Evolutionary conservation across 2,797 vertebrate genomes (phyloP).

Genomic region (Rhodeus uyekii): DNA sequence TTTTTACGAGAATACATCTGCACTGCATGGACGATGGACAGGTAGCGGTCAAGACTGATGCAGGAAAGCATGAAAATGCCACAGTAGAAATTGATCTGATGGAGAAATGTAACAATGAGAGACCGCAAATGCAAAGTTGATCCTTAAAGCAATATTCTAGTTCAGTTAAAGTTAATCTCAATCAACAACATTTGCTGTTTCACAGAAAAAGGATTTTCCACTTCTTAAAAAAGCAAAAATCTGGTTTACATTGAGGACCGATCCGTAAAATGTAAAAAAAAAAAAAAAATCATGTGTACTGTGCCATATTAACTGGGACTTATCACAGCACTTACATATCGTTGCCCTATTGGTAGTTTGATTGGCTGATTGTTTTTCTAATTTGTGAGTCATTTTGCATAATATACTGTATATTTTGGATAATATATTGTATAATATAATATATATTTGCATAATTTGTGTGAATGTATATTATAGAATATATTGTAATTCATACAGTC

Average conservation of each 20-base stretch:
- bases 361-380: neutral
- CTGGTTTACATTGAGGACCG: neutral
- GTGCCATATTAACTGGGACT: too few species aligned
- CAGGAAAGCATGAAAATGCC: constrained; percentile 91
- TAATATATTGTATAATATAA: too few species aligned
- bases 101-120: neutral
- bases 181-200: neutral
- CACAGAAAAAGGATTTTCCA: too few species aligned
- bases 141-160: neutral
- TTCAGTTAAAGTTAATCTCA: neutral
- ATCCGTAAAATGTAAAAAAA: neutral
- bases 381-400: too few species aligned
- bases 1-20: constrained; percentile 88
- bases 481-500: neutral
- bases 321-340: too few species aligned
- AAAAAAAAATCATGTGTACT: too few species aligned
- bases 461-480: neutral
- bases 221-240: neutral
- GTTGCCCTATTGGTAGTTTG: neutral
- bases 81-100: constrained; percentile 90
- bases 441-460: too few species aligned
- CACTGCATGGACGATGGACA: constrained; percentile 88
- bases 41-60: constrained; percentile 91
- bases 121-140: neutral
- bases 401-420: too few species aligned